phyloP scores from a whole-genome alignment of 2,113 vertebrate genomes.

The Cynoglossus semilaevis region DNA sequence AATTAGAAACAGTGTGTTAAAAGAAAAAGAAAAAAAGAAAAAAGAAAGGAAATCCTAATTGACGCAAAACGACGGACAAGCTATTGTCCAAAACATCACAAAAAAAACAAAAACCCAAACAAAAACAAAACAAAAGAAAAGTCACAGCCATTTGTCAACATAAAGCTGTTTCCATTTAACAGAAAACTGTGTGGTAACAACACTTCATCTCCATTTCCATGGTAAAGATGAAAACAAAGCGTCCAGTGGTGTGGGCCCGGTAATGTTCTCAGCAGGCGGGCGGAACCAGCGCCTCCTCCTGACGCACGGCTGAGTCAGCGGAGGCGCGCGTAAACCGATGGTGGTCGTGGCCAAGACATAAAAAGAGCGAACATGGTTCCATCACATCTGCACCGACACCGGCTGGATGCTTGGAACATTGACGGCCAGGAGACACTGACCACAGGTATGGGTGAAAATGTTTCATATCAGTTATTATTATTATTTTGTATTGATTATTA shows the following conservation, averaged over 20 bases:
- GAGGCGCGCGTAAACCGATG: constrained; percentile 18
- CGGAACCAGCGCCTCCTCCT: constrained; percentile 49
- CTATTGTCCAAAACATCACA: too few relatives aligned
- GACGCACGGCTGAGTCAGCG: constrained; percentile 64
- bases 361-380: constrained; percentile 30
- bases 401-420: constrained; percentile 22
- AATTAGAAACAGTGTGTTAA: too few relatives aligned
- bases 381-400: constrained; percentile 2
- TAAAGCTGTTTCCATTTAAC: background rate
- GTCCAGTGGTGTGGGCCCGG: background rate
- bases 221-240: constrained; percentile 23
- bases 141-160: background rate
- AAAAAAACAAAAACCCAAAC: background rate
- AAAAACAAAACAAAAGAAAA: background rate
- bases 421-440: constrained; percentile 8
- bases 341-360: constrained; percentile 6
- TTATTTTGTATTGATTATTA: too few relatives aligned
- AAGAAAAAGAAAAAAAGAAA: background rate
- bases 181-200: background rate
- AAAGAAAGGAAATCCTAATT: background rate
- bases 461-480: background rate
- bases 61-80: too few relatives aligned
- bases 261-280: background rate
- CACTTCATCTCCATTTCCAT: constrained; percentile 11
- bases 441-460: constrained; percentile 44